Base-by-base conservation (phyloP, 2,888 invertebrate genomes). In the Lysandra coridon region DNA sequence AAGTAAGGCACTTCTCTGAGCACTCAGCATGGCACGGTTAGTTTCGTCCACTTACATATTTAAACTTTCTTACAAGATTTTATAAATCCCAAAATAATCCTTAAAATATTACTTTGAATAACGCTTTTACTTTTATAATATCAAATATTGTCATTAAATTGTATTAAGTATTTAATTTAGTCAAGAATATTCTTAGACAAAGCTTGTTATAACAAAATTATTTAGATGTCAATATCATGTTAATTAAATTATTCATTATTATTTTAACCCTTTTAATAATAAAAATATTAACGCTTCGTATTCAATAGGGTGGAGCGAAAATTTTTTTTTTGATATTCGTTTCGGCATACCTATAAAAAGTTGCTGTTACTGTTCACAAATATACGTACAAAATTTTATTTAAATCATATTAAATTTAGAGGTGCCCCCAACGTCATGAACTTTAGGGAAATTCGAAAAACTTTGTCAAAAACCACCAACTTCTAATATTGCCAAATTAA, bases 11-110 rank as follows among this genome's bases (percentile, higher is more conserved):
- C 83, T 80, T 80, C 80, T 81, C 85, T 86, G 87, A 86, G 80
- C 83, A 80, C 86, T 85, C 82, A 86, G 88, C 91, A 92, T 93
- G 92, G 92, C 92, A 92, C 92, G 78, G 83, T 84, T 83, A 82
- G 64, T 64, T 64, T 30, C 30, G 2, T 83, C 81, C 73, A 79
- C 57, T 53, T 33, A 73, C 53, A 57, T 23, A 23, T 23, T 30
- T 73, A 49, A 73, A 53, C 23, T 75, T 44, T 40, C 30, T 37
- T 73, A 73, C 40, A 30, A 10, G 44, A 74, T 44, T 37, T 33
- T 73, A 33, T 73, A 30, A 73, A 74, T 64, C 30, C 64, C 30
- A 64, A 64, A 64, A 30, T 64, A 64, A 64, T 64, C 30, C 64
- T 30, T 64, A 30, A 30, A 17, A 49, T 10, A 62, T 60, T 60